These are phyloP conservation scores for Montipora efflorescens DNA, from an alignment of 64 coral and sea anemone species.

Conservation along the genomic window DNA sequence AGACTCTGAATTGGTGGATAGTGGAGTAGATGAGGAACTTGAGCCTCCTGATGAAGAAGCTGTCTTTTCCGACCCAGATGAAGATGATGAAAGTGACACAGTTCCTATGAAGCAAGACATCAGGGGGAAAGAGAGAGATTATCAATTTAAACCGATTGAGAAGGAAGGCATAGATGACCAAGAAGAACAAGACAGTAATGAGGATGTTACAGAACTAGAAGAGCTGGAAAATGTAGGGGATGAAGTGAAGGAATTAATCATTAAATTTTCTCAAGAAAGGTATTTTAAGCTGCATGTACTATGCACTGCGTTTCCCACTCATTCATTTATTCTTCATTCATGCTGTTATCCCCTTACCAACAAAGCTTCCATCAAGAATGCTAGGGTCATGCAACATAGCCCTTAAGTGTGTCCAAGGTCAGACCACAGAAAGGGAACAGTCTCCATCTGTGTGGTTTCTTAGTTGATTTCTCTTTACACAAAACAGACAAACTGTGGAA, in stretches of 20 bases:
- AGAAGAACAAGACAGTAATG: slow-evolving; percentile 89
- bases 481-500: too few relatives aligned
- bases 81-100: slow-evolving; percentile 83
- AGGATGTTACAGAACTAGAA: slow-evolving; percentile 88
- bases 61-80: slow-evolving; percentile 96
- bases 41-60: slow-evolving; percentile 95
- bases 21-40: slow-evolving; percentile 86
- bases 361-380: too few relatives aligned
- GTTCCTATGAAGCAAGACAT: slow-evolving; percentile 49
- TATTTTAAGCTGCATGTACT: background rate
- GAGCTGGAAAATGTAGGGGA: slow-evolving; percentile 87
- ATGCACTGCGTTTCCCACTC: too few relatives aligned
- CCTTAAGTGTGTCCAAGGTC: too few relatives aligned
- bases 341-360: too few relatives aligned
- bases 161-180: slow-evolving; percentile 74
- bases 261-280: slow-evolving; percentile 81
- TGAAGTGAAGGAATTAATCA: slow-evolving; percentile 80
- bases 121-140: slow-evolving; percentile 77
- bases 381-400: too few relatives aligned
- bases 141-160: slow-evolving; percentile 91
- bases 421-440: background rate
- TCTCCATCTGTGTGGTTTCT: background rate
- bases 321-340: too few relatives aligned
- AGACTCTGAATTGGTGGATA: slow-evolving; percentile 73
- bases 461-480: too few relatives aligned